These are phyloP conservation scores for Bruchidius siliquastri DNA, from an alignment of 2,888 invertebrate species.

Conservation along the genomic window DNA sequence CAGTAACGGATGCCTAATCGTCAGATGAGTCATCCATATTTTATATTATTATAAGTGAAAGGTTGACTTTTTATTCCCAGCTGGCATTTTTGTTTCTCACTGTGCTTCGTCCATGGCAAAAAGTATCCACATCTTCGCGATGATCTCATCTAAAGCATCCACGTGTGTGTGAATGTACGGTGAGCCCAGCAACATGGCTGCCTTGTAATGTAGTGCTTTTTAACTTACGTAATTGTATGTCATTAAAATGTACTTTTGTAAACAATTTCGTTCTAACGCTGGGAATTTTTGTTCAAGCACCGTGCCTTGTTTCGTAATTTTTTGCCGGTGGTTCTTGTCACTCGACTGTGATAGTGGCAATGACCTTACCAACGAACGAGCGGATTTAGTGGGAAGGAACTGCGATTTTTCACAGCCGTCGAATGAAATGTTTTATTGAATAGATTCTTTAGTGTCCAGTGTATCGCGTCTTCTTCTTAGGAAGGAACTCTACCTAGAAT, in stretches of 20 bases:
- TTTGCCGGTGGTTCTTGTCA: neutral
- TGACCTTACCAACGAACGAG: neutral
- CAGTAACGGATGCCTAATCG: no score
- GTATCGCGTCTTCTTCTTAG: no score
- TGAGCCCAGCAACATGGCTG: neutral
- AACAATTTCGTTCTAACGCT: neutral
- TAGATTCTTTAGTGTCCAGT: neutral
- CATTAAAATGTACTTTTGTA: neutral
- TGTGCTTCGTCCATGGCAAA: neutral
- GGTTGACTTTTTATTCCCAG: no score
- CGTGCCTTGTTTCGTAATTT: neutral
- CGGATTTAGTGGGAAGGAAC: neutral
- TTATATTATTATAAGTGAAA: no score
- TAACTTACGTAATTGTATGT: neutral
- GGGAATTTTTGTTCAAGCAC: neutral
- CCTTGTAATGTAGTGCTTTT: neutral
- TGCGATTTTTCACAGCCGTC: neutral
- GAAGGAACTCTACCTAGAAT: no score
- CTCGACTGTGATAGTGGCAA: neutral
- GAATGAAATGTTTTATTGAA: neutral
- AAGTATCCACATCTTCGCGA: neutral
- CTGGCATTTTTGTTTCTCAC: neutral
- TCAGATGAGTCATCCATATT: no score
- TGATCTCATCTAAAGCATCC: neutral
- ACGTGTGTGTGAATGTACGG: neutral